A percentile compares a stretch with the other conserved stretches of the same genome.
phyloP scores from a whole-genome alignment of 1,140 invertebrate genomes.

The Cecropterus lyciades region DNA sequence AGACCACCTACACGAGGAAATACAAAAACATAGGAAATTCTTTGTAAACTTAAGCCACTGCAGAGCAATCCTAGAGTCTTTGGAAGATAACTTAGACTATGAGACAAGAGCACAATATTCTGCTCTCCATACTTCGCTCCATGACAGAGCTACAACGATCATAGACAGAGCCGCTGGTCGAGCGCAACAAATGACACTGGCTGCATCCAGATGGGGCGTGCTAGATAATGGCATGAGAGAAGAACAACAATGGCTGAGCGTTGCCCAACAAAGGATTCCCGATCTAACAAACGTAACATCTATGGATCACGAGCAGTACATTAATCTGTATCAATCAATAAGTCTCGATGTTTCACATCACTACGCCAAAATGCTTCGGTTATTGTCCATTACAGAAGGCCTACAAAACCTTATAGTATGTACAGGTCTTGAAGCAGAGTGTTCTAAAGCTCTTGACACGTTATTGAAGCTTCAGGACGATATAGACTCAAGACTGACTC shows the following conservation, averaged over 20 bases:
- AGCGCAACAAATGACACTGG: constrained; percentile 92
- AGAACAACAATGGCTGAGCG: constrained; percentile 91
- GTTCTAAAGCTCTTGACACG: constrained; percentile 88
- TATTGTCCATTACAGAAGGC: constrained; percentile 89
- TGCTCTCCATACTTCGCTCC: constrained; percentile 90
- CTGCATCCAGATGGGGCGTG: constrained; percentile 92
- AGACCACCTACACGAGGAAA: constrained; percentile 92
- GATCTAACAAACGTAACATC: constrained; percentile 91
- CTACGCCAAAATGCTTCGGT: constrained; percentile 89
- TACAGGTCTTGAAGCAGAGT: constrained; percentile 88
- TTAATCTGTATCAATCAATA: constrained; percentile 91
- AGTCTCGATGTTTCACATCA: constrained; percentile 91
- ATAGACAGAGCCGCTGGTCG: constrained; percentile 91
- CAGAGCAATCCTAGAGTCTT: constrained; percentile 91
- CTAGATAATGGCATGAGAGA: constrained; percentile 92
- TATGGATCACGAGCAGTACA: constrained; percentile 92
- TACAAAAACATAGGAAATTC: constrained; percentile 94
- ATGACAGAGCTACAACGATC: constrained; percentile 89
- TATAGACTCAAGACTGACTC: constrained; percentile 88
- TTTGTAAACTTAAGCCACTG: constrained; percentile 95
- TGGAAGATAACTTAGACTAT: constrained; percentile 92
- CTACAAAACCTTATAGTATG: constrained; percentile 90
- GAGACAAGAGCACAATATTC: constrained; percentile 90
- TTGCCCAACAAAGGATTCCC: constrained; percentile 92
- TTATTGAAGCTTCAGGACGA: constrained; percentile 89